Percentiles rank a stretch among this genome's conserved stretches.
Evolutionary conservation across 2,113 vertebrate genomes (phyloP).

Genomic region (Pteropus alecto): DNA sequence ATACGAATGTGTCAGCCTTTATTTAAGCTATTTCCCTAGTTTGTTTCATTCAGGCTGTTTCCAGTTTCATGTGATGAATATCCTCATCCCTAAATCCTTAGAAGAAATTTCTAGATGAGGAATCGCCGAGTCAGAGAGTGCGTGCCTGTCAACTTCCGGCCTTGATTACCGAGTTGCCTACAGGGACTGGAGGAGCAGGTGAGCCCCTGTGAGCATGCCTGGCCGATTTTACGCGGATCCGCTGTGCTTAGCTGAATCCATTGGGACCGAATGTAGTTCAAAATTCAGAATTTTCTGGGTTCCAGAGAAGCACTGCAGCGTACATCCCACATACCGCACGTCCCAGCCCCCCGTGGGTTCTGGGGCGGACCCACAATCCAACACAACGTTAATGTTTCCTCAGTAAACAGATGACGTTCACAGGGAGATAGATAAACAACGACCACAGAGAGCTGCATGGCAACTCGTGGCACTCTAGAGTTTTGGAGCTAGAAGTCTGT

Average conservation of each 20-base stretch:
- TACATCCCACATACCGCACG: fast-evolving
- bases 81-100: neutral
- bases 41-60: neutral
- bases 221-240: neutral
- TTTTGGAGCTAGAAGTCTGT: neutral
- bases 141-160: neutral
- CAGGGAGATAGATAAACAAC: neutral
- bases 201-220: fast-evolving
- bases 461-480: neutral
- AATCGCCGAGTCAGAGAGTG: neutral
- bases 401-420: fast-evolving
- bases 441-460: neutral
- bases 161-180: neutral
- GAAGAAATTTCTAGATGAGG: neutral
- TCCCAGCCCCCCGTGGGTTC: neutral
- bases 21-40: neutral
- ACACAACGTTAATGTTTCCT: neutral
- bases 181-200: neutral
- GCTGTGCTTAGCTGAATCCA: fast-evolving
- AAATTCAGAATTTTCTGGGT: neutral
- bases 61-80: neutral
- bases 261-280: neutral
- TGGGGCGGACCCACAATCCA: neutral
- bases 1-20: neutral
- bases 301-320: neutral